phyloP scores from a whole-genome alignment of 2,888 invertebrate genomes.

The Polydrusus tereticollis region DNA sequence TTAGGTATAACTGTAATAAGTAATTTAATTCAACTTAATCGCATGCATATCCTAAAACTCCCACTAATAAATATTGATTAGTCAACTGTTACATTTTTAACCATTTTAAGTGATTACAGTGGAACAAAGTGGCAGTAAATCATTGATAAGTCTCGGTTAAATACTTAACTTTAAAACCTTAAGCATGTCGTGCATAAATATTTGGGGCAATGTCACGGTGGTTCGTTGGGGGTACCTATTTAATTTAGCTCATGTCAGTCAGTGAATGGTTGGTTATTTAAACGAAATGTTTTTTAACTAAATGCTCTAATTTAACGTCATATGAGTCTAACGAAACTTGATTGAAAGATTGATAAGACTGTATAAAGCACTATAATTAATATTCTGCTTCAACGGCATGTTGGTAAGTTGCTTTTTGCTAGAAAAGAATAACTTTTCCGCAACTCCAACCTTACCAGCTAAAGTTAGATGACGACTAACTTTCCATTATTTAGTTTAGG shows the following conservation, averaged over 20 bases:
- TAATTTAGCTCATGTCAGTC: background rate
- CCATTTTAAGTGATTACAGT: constrained; percentile 5
- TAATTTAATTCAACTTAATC: too few species aligned
- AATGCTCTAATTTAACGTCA: too few species aligned
- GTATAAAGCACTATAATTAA: too few species aligned
- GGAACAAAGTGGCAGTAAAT: constrained; percentile 13
- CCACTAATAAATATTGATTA: constrained; percentile 2
- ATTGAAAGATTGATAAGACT: too few species aligned
- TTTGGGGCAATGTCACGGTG: background rate
- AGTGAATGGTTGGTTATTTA: background rate
- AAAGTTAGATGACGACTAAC: too few species aligned
- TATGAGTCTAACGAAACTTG: too few species aligned
- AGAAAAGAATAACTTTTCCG: too few species aligned
- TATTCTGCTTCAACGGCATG: too few species aligned
- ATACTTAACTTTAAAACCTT: constrained; percentile 10
- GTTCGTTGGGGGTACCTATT: background rate
- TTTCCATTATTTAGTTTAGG: too few species aligned
- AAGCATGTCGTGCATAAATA: constrained; percentile 14
- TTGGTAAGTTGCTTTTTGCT: too few species aligned
- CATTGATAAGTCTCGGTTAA: constrained; percentile 17
- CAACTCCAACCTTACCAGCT: too few species aligned
- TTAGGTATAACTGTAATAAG: too few species aligned
- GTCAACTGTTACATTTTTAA: constrained; percentile 3
- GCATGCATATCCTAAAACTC: background rate
- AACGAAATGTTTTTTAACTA: background rate